These are phyloP conservation scores for Limanda limanda DNA, from an alignment of 2,113 vertebrate species.

Conservation along the genomic window DNA sequence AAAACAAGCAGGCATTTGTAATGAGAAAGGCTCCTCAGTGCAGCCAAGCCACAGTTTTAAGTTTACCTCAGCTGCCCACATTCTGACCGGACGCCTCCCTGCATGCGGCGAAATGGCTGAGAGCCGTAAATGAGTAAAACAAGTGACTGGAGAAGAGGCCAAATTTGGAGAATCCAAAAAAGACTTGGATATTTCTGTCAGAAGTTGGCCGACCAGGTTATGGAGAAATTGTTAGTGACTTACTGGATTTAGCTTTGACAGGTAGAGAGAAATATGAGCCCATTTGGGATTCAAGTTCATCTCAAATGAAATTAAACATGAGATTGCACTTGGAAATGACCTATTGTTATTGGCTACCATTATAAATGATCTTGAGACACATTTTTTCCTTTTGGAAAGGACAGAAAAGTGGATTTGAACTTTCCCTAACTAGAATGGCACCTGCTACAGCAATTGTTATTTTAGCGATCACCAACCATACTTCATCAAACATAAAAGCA, in stretches of 20 bases:
- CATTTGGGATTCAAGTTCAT: background rate
- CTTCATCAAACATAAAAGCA: background rate
- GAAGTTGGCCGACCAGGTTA: background rate
- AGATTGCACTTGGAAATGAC: slow-evolving; percentile 29
- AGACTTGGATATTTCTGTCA: slow-evolving; percentile 6
- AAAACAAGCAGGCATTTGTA: background rate
- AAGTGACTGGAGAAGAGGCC: slow-evolving; percentile 1
- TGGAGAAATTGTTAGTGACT: background rate
- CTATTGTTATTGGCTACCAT: slow-evolving; percentile 7
- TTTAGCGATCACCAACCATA: background rate
- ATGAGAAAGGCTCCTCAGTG: background rate
- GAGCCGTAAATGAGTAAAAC: background rate
- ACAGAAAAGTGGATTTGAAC: background rate
- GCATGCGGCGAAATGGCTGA: background rate
- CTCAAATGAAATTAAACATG: slow-evolving; percentile 34
- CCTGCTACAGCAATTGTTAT: background rate
- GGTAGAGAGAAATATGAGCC: slow-evolving; percentile 24
- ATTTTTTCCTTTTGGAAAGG: slow-evolving; percentile 15
- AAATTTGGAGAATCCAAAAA: slow-evolving; percentile 11
- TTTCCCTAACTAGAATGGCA: background rate
- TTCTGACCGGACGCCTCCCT: too few species aligned
- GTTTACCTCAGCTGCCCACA: too few species aligned
- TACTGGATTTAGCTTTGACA: slow-evolving; percentile 33
- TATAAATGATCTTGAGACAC: background rate
- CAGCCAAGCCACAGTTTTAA: too few species aligned